phyloP scores from a whole-genome alignment of 2,888 invertebrate species.

The Ametastegia equiseti region DNA sequence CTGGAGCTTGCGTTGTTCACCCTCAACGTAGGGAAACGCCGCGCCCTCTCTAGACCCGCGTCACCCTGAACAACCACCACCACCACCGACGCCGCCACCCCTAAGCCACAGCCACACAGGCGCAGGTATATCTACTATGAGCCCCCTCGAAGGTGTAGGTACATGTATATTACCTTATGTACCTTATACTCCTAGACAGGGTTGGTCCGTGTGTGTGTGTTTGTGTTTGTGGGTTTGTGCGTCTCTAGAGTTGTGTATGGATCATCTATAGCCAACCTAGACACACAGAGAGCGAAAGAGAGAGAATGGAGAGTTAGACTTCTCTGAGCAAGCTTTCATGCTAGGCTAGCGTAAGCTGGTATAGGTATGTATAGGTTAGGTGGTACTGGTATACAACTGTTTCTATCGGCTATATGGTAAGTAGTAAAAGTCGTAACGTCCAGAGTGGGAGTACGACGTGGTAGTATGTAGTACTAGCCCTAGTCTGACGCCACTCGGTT shows the following conservation, averaged over 20 bases:
- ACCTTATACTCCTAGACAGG: not conserved
- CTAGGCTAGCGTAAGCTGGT: not conserved
- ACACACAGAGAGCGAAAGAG: not conserved
- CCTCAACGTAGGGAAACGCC: constrained; percentile 47
- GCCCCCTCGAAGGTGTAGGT: not conserved
- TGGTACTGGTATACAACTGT: constrained; percentile 5
- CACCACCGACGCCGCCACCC: constrained; percentile 61
- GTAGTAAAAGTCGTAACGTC: not conserved
- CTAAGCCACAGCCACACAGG: constrained; percentile 36
- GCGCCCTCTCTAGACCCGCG: constrained; percentile 45
- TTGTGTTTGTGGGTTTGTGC: not conserved
- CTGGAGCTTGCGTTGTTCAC: constrained; percentile 58
- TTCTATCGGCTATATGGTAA: constrained; percentile 21
- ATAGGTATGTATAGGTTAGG: not conserved
- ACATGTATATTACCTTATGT: not conserved
- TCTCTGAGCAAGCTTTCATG: constrained; percentile 5
- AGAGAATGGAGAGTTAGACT: not conserved
- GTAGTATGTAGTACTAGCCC: not conserved
- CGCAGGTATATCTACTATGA: constrained; percentile 23
- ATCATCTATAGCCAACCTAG: not conserved
- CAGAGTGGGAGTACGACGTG: not conserved
- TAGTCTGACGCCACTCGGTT: not conserved
- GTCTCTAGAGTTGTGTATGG: not conserved
- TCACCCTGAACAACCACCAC: constrained; percentile 62
- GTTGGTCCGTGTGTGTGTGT: not conserved